phyloP scores from a whole-genome alignment of 1,140 invertebrate genomes.

The Trichonephila inaurata region DNA sequence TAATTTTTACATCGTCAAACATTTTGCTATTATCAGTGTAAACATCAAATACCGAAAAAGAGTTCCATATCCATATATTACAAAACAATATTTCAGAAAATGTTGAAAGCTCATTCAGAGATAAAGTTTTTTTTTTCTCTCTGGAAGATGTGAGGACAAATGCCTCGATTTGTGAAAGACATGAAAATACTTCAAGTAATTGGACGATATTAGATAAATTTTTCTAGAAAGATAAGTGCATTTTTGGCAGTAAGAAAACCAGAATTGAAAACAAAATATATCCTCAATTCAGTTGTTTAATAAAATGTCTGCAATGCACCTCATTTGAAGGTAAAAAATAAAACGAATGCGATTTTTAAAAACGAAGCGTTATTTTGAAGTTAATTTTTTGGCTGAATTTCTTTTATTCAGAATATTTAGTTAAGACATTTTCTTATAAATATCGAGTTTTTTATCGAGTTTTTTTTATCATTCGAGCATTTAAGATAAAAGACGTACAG shows the following conservation, averaged over 20 bases:
- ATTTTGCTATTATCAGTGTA: slow-evolving; percentile 21
- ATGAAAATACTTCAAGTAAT: slow-evolving; percentile 59
- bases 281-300: too few relatives aligned
- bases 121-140: slow-evolving; percentile 55
- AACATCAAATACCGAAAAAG: slow-evolving; percentile 24
- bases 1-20: background rate
- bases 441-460: too few relatives aligned
- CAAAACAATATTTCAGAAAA: slow-evolving; percentile 61
- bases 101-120: slow-evolving; percentile 70
- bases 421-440: too few relatives aligned
- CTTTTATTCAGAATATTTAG: too few relatives aligned
- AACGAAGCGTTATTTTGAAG: too few relatives aligned
- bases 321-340: too few relatives aligned
- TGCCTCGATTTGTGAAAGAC: slow-evolving; percentile 70
- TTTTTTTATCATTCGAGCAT: too few relatives aligned
- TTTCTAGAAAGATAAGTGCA: background rate
- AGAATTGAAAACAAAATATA: background rate
- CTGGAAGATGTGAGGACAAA: slow-evolving; percentile 69
- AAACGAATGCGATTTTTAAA: too few relatives aligned
- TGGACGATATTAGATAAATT: slow-evolving; percentile 58
- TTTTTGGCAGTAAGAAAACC: background rate
- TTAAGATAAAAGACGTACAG: too few relatives aligned
- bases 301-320: too few relatives aligned
- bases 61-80: slow-evolving; percentile 40
- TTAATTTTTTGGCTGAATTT: too few relatives aligned